These are phyloP conservation scores for Oreotragus oreotragus DNA, from an alignment of 2,113 vertebrate species.

Conservation along the genomic window DNA sequence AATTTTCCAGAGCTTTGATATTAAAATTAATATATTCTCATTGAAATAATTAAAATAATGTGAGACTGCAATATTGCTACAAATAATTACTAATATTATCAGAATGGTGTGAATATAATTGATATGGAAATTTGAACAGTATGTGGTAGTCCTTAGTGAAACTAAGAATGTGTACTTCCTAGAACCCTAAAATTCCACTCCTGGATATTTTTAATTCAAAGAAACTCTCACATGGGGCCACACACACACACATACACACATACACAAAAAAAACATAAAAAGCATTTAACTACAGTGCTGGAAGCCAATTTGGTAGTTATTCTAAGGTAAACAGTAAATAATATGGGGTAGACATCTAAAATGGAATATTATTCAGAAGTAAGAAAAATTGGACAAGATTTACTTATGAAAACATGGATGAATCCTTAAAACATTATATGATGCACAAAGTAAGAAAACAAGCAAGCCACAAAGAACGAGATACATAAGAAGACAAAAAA, in stretches of 20 bases:
- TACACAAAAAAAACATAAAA: too few species aligned
- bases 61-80: too few species aligned
- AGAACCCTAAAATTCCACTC: not conserved
- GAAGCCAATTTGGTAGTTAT: not conserved
- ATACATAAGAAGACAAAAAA: not conserved
- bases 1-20: too few species aligned
- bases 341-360: not conserved
- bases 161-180: not conserved
- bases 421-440: not conserved
- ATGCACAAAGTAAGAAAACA: not conserved
- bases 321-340: not conserved
- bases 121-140: not conserved
- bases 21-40: too few species aligned
- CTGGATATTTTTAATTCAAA: not conserved
- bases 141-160: not conserved
- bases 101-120: not conserved
- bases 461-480: not conserved
- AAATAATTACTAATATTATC: too few species aligned
- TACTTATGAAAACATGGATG: not conserved
- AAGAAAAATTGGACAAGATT: not conserved
- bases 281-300: not conserved
- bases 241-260: not conserved
- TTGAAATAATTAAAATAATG: too few species aligned
- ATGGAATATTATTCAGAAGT: not conserved
- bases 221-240: not conserved